phyloP scores from a whole-genome alignment of 2,888 invertebrate species.

The Polydesmus complanatus region DNA sequence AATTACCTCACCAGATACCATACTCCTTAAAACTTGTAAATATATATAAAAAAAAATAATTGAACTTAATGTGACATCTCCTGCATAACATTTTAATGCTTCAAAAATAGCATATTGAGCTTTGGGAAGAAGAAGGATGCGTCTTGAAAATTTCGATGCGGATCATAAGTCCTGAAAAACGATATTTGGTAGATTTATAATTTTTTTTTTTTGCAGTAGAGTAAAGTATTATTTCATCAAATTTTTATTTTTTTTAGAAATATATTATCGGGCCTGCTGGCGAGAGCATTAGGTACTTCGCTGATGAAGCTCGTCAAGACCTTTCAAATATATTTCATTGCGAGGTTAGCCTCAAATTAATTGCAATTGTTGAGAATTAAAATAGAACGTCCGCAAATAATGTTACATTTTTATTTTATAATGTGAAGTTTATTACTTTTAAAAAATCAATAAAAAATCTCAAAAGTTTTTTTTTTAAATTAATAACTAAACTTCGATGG shows the following conservation, averaged over 20 bases:
- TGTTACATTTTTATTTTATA: not conserved
- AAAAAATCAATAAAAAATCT: conserved; percentile 4
- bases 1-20: conserved; percentile 71
- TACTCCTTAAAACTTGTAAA: conserved; percentile 50
- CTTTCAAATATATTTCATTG: conserved; percentile 50
- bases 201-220: not conserved
- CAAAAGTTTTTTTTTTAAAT: not conserved
- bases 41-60: not conserved
- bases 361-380: conserved; percentile 20
- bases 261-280: conserved; percentile 54
- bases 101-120: conserved; percentile 42
- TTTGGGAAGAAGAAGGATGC: conserved; percentile 30
- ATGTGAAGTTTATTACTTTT: not conserved
- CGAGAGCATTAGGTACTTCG: conserved; percentile 54
- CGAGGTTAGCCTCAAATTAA: conserved; percentile 38
- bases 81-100: not conserved
- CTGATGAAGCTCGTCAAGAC: conserved; percentile 46
- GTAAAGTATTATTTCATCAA: not conserved
- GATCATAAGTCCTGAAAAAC: conserved; percentile 21
- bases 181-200: conserved; percentile 18
- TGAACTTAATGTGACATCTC: not conserved
- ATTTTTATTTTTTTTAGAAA: conserved; percentile 35
- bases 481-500: too few species aligned
- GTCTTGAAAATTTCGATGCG: conserved; percentile 26
- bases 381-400: too few species aligned